Base-by-base conservation (phyloP, 2,888 invertebrate species). In the Exocentrus adspersus region DNA sequence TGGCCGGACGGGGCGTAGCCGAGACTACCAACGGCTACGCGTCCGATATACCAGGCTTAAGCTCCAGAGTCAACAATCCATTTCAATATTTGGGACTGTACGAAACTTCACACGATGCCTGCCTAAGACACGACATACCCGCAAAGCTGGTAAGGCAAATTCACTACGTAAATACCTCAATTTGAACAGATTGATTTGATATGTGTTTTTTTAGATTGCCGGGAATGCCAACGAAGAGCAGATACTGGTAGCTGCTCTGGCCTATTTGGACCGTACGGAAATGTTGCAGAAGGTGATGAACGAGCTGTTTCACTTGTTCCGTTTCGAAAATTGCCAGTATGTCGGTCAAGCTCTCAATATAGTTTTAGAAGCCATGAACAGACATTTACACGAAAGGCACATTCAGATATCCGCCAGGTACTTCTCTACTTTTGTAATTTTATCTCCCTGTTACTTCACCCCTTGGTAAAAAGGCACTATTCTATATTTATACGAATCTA, bases 381-480 rank as follows among this genome's bases (percentile, higher is more conserved):
- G 90, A 73, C 95, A 98, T 85, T 86, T 92, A 7, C 85, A 86
- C 62, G 94, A 96, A 74, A 93, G 93, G 78, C 93, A 94, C 75
- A 93, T 98, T 75, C 97, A 98, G 83, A 97, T 97, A 76, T 92
- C 93, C 52, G 93, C 93, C 81, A 93, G 93, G 93, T 93, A 82
- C n/a, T n/a, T n/a, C n/a, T n/a, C n/a, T n/a, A n/a, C n/a, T n/a
- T n/a, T n/a, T n/a, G n/a, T n/a, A n/a, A n/a, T n/a, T n/a, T n/a
- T n/a, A n/a, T n/a, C n/a, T n/a, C n/a, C n/a, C n/a, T n/a, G n/a
- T n/a, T n/a, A n/a, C n/a, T n/a, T n/a, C n/a, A n/a, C n/a, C n/a
- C n/a, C n/a, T n/a, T n/a, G n/a, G n/a, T n/a, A n/a, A n/a, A n/a
- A n/a, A n/a, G n/a, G n/a, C n/a, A n/a, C n/a, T n/a, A n/a, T n/a